Conservation (phyloP, 2,113 vertebrate species). For the Ptychochromis oligacanthus region DNA sequence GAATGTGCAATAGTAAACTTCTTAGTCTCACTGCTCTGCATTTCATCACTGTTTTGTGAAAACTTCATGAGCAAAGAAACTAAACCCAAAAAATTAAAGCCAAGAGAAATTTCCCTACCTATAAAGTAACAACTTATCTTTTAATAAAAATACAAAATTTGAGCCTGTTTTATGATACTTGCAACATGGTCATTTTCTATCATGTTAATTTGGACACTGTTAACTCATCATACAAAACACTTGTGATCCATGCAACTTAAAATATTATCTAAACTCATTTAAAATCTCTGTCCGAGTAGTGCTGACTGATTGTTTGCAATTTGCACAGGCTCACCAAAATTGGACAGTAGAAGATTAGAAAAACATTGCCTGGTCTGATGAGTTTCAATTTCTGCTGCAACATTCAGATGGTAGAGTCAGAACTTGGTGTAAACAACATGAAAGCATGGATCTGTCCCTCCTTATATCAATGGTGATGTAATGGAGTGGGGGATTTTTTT, state of each 20-base stretch:
- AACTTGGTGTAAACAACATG: no score
- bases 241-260: neutral
- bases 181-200: neutral
- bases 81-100: neutral
- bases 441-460: no score
- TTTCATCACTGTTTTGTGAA: neutral
- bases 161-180: neutral
- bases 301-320: no score
- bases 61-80: neutral
- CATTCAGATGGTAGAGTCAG: no score
- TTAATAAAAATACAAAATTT: neutral
- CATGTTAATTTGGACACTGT: neutral
- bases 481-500: no score
- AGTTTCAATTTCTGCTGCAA: no score
- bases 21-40: neutral
- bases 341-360: no score
- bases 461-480: no score
- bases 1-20: neutral
- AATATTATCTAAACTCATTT: neutral
- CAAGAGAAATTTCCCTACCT: neutral
- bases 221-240: neutral
- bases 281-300: accelerated
- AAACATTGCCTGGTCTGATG: no score
- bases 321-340: no score
- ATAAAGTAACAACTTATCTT: neutral